Conservation (phyloP, 2,888 invertebrate genomes). For the Rhaphigaster nebulosa region DNA sequence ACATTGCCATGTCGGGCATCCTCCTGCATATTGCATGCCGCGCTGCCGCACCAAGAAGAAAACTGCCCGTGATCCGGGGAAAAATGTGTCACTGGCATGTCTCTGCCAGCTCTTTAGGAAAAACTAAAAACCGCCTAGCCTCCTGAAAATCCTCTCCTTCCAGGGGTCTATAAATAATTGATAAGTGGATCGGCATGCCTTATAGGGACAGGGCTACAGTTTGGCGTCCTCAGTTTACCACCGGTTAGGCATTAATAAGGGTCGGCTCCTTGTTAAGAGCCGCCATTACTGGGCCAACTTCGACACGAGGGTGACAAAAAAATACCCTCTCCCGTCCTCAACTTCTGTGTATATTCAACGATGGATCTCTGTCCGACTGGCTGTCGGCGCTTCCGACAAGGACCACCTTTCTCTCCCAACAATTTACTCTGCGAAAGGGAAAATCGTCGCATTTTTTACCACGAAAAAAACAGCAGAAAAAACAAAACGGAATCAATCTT, state of each 20-base stretch:
- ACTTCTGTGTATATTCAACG: constrained; percentile 24
- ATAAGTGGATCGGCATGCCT: constrained; percentile 19
- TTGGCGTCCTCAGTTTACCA: constrained; percentile 44
- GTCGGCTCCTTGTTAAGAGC: constrained; percentile 33
- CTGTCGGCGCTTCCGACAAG: constrained; percentile 35
- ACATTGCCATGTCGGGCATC: constrained; percentile 53
- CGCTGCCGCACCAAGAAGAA: constrained; percentile 48
- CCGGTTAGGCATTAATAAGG: constrained; percentile 42
- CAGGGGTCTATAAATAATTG: constrained; percentile 34
- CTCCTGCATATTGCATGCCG: constrained; percentile 56
- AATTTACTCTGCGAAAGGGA: constrained; percentile 11
- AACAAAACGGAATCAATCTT: constrained; percentile 2
- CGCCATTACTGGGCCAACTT: constrained; percentile 36
- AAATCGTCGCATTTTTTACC: background rate
- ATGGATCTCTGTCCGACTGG: constrained; percentile 23
- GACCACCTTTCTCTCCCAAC: background rate
- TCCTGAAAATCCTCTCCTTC: constrained; percentile 15
- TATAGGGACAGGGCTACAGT: constrained; percentile 43
- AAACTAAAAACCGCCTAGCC: constrained; percentile 51
- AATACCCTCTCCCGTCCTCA: background rate
- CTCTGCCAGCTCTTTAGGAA: constrained; percentile 55
- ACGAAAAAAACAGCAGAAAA: background rate
- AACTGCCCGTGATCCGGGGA: constrained; percentile 55
- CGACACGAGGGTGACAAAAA: constrained; percentile 27
- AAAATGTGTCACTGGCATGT: constrained; percentile 59